phyloP scores from a whole-genome alignment of 2,888 invertebrate genomes.

The Pristionchus fissidentatus region DNA sequence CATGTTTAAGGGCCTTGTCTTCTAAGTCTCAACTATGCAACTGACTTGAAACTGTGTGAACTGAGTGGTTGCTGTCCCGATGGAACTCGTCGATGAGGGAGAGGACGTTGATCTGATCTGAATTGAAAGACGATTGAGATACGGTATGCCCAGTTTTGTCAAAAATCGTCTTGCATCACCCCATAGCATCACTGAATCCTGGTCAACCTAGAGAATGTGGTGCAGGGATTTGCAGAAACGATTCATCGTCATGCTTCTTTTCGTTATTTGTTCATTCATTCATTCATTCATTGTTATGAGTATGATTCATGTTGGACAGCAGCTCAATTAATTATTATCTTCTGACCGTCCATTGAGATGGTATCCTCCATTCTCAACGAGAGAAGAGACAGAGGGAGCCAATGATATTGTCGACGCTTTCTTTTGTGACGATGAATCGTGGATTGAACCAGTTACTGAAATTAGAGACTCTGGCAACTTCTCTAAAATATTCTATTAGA shows the following conservation, averaged over 20 bases:
- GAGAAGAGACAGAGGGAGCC: neutral
- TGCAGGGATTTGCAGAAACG: no score
- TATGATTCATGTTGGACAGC: neutral
- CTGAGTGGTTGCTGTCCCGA: slow-evolving; percentile 5
- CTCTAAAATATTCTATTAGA: no score
- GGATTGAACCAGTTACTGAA: neutral
- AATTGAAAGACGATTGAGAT: neutral
- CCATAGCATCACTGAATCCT: no score
- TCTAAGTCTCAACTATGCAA: neutral
- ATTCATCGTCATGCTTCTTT: no score
- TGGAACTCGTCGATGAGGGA: neutral
- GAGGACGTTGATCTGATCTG: neutral
- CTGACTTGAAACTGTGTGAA: slow-evolving; percentile 42
- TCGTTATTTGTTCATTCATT: neutral
- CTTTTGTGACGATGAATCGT: neutral
- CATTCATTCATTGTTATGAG: neutral
- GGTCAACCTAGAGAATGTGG: no score
- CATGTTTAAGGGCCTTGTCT: no score
- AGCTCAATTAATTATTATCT: neutral
- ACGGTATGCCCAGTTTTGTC: neutral
- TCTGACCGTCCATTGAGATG: slow-evolving; percentile 16
- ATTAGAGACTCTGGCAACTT: neutral
- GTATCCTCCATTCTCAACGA: slow-evolving; percentile 26
- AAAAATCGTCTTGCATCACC: no score
- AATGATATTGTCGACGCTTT: neutral